Evolutionary conservation across 1,140 invertebrate species (phyloP), one percentile per base, ranked within the genome.

Genomic region (Diachasmimorpha longicaudata): DNA sequence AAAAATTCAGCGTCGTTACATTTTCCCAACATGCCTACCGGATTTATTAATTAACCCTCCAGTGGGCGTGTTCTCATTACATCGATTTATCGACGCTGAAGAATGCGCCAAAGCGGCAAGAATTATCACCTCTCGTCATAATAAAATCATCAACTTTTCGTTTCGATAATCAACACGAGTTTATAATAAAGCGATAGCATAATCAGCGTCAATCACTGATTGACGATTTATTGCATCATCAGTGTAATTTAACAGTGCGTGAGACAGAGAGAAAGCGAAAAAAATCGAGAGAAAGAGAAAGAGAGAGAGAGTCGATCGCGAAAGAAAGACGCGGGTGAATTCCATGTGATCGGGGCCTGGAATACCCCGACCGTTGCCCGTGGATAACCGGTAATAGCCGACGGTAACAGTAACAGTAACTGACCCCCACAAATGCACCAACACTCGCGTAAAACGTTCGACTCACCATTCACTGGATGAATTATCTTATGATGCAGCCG

Each of bases 351-450:
- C 44, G 75, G 36, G 70, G 13, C 73, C 70, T 46, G 39, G 67
- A 69, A 76, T 70, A 66, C 77, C 74, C 63, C 74, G 74, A 82
- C 79, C 81, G 80, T 82, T 82, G 81, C 76, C 70, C 76, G 79
- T 76, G 80, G 74, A 82, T 82, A 82, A 82, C 79, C 79, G 81
- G 79, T 81, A 81, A 82, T 77, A 78, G 79, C 76, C 67, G 79
- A 81, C 78, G 79, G 81, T 80, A 79, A 82, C 77, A 82, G 80
- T 80, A 81, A 80, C 77, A 82, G 79, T 77, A 82, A 81, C 80
- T 82, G 81, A 82, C 81, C 81, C 58, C 58, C 21, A 63, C 58
- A 25, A 63, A 72, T 46, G 25, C 48, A 67, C 71, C 72, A 70
- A 11, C 39, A 48, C 6, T 55, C 19, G 10, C n/a, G 19, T 13